Evolutionary conservation across 64 coral and sea anemone species (phyloP).

Genomic region (Stichodactyla helianthus): DNA sequence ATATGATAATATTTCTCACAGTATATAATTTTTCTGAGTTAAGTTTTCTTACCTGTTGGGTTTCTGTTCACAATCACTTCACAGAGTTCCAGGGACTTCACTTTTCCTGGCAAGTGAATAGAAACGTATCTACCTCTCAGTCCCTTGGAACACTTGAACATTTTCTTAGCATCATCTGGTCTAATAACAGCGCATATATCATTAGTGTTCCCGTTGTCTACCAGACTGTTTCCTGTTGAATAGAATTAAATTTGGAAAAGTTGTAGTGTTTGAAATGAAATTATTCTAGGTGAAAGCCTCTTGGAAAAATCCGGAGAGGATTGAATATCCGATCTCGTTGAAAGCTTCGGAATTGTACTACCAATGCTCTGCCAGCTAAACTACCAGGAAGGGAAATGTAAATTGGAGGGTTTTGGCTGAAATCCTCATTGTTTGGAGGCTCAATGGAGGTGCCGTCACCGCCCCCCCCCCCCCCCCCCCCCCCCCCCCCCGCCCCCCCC

Average conservation of each 20-base stretch:
- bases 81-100: slow-evolving; percentile 1
- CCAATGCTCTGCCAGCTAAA: too few relatives aligned
- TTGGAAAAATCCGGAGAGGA: too few relatives aligned
- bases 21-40: not conserved
- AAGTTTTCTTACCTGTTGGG: slow-evolving; percentile 19
- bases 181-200: not conserved
- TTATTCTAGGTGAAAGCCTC: not conserved
- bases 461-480: too few relatives aligned
- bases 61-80: slow-evolving; percentile 34
- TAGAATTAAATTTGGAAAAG: too few relatives aligned
- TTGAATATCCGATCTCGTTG: too few relatives aligned
- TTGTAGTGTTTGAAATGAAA: not conserved
- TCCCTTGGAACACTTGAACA: not conserved
- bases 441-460: too few relatives aligned
- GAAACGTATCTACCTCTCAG: slow-evolving; percentile 22
- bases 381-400: too few relatives aligned
- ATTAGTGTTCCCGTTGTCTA: not conserved
- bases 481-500: too few relatives aligned
- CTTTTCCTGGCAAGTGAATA: not conserved
- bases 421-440: too few relatives aligned
- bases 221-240: not conserved
- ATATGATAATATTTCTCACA: too few relatives aligned
- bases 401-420: too few relatives aligned
- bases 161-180: not conserved
- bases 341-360: too few relatives aligned